Base-by-base conservation (phyloP, 1,140 invertebrate genomes). In the Meloidogyne floridensis region DNA sequence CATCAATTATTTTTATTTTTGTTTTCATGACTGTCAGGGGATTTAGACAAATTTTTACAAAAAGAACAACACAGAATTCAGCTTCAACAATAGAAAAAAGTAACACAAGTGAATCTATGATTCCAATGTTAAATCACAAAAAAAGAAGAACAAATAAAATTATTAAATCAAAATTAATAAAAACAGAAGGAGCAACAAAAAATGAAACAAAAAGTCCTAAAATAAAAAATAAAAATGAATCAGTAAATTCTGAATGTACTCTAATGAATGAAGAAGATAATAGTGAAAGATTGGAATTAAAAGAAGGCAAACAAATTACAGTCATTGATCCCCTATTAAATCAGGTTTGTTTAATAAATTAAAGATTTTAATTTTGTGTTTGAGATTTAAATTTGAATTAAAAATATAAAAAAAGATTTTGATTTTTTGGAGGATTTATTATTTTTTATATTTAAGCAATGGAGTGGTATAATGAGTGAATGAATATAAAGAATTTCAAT, bases 381-480 rank as follows among this genome's bases (percentile, higher is more conserved):
- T 15, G 11, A 59, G 4, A n/a, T 65, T 11, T 59, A 15, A 15
- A 15, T 18, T 65, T 65, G 1, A n/a, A n/a, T 5, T 15, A 32
- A 32, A 32, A 32, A 32, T 32, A 32, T 32, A 32, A 32, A 32
- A 32, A 32, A 32, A 1, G 32, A 32, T 32, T 32, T 32, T 32
- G 32, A 32, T 32, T 32, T 32, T 32, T 32, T 32, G 32, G 32
- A 32, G 32, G 32, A 32, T 32, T 32, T 32, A 32, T 32, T 32
- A 42, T 51, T 51, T 20, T 18, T n/a, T 32, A n/a, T 47, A 20
- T 70, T 71, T 42, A 42, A 79, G 77, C 6, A 18, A 51, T 79
- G 77, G 77, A 79, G 77, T 18, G 77, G 77, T 11, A 79, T 65
- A n/a, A 32, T 79, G 65, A 65, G n/a, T 18, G 13, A 79, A 71